A percentile compares a stretch with the other conserved stretches of the same genome.
Conservation (phyloP, 2,113 vertebrate species). For the Aplodontia rufa region DNA sequence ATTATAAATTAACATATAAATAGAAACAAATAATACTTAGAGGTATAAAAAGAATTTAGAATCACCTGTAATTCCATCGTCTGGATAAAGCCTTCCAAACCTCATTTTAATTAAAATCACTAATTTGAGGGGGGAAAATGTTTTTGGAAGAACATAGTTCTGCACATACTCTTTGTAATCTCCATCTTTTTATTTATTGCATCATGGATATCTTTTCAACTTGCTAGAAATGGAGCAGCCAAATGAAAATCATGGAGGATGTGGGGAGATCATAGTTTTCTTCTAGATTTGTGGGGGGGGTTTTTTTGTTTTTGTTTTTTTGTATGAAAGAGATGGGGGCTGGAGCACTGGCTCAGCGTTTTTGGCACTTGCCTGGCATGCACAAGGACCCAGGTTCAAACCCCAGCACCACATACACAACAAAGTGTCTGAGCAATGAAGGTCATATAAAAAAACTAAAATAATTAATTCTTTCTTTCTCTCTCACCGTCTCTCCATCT, state of each 20-base stretch:
- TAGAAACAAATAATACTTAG: background rate
- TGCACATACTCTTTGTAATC: background rate
- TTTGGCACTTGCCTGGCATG: no score
- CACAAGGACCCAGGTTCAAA: no score
- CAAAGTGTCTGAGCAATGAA: no score
- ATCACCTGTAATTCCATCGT: background rate
- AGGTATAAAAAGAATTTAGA: background rate
- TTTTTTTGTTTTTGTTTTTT: no score
- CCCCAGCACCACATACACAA: no score
- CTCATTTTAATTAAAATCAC: background rate
- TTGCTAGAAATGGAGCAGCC: background rate
- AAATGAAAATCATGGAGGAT: background rate
- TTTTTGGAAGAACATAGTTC: background rate
- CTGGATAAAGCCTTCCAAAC: background rate
- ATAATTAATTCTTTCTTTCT: no score
- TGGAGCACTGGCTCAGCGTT: no score
- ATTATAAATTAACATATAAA: background rate
- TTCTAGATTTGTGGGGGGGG: no score
- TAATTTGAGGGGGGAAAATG: background rate
- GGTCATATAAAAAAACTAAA: no score
- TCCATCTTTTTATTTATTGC: background rate
- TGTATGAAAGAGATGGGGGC: no score
- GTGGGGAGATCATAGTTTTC: background rate
- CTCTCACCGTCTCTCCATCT: no score
- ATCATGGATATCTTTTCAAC: background rate